A percentile compares a stretch with the other conserved stretches of the same genome.
Evolutionary conservation across 2,113 vertebrate species (phyloP).

Genomic region (Nibea albiflora): DNA sequence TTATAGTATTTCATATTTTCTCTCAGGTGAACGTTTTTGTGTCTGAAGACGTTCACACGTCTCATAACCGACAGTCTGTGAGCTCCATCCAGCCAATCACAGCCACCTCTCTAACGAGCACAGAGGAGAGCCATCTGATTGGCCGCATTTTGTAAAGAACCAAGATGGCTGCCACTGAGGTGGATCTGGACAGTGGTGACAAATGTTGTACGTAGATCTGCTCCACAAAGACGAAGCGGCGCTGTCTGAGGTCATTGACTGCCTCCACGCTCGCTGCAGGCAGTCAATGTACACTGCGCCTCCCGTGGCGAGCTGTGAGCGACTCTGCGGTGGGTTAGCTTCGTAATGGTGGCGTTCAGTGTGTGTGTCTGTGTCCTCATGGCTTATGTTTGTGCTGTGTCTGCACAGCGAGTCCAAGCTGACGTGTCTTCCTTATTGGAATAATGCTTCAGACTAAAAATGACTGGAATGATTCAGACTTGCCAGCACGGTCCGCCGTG

Average conservation of each 20-base stretch:
- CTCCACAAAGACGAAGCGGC: background rate
- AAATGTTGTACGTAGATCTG: background rate
- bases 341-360: constrained; percentile 18
- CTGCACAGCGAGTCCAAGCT: background rate
- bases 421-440: constrained; percentile 62
- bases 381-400: background rate
- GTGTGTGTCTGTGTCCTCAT: background rate
- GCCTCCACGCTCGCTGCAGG: constrained; percentile 1
- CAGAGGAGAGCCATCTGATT: too few species aligned
- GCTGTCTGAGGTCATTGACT: constrained; percentile 22
- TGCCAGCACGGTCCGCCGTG: constrained; percentile 40
- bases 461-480: constrained; percentile 54
- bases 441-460: constrained; percentile 58
- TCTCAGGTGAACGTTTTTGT: too few species aligned
- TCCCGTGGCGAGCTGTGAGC: constrained; percentile 23
- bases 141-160: too few species aligned
- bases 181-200: too few species aligned
- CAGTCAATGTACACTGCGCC: constrained; percentile 39
- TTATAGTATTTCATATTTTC: too few species aligned
- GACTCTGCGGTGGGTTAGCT: constrained; percentile 18
- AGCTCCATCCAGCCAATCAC: too few species aligned
- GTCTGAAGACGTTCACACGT: too few species aligned
- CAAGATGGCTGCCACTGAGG: too few species aligned
- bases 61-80: too few species aligned
- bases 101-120: too few species aligned